phyloP scores from a whole-genome alignment of 2,888 invertebrate genomes.

The Microplitis manilae region DNA sequence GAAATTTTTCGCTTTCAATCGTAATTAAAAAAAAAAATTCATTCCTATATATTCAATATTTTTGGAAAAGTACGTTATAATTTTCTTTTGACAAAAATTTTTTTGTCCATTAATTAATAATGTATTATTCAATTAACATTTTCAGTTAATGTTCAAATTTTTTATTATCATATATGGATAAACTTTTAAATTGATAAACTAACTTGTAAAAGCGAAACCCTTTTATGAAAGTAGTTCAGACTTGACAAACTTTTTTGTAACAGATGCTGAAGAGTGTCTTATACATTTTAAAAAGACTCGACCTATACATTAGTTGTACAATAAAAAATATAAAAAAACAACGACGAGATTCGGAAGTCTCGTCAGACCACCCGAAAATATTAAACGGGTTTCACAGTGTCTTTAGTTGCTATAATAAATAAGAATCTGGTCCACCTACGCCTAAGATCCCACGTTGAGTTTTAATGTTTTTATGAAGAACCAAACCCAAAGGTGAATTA shows the following conservation, averaged over 20 bases:
- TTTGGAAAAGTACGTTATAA: too few relatives aligned
- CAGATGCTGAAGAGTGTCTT: neutral
- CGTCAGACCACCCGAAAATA: conserved; percentile 37
- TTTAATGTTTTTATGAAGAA: conserved; percentile 47
- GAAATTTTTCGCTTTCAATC: too few relatives aligned
- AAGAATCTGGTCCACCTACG: conserved; percentile 40
- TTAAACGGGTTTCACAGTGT: conserved; percentile 26
- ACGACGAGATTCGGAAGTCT: neutral
- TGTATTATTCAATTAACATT: neutral
- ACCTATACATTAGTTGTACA: neutral
- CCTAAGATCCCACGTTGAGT: conserved; percentile 23
- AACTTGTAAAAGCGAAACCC: neutral
- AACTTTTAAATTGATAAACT: neutral
- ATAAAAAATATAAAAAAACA: neutral
- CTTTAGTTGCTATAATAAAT: conserved; percentile 33
- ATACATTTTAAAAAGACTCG: neutral
- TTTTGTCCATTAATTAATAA: neutral
- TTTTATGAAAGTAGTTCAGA: neutral
- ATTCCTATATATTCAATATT: too few relatives aligned
- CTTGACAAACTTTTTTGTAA: neutral
- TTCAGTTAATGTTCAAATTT: neutral
- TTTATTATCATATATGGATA: neutral
- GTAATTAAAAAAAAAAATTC: too few relatives aligned
- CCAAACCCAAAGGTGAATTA: conserved; percentile 44
- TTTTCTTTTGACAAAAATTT: too few relatives aligned